Evolutionary conservation across 2,113 vertebrate species (phyloP), one percentile per base, ranked within the genome.

Genomic region (Lycaon pictus): DNA sequence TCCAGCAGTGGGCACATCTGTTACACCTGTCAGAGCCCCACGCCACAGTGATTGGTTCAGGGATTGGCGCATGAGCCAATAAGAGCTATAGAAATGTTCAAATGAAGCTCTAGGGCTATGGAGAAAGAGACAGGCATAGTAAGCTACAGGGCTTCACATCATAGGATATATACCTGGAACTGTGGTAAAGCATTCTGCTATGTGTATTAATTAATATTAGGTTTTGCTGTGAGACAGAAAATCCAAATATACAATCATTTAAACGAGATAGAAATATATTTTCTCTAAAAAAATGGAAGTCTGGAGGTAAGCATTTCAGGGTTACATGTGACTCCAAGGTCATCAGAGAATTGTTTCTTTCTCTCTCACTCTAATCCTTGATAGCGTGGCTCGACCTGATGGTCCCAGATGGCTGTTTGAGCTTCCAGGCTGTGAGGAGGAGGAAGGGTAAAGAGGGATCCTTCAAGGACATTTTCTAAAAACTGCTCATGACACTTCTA

Each of bases 401-500:
- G 60, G 80, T 55, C 56, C 43, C 76, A 43, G 69, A 25, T 58
- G 43, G 62, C 51, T 60, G 53, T 20, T n/a, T 60, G 67, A 85
- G 10, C n/a, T 95, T 93, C 79, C 19, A 62, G 69, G 80, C 53
- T 82, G 9, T 7, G 95, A 35, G 55, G 15, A 77, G 53, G 76
- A 69, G 37, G 65, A 97, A 88, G 32, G 27, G 11, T 91, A 55
- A 74, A 58, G 23, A 71, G 10, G 15, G 11, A 55, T n/a, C 62
- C 58, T 97, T 88, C n/a, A 58, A 96, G 51, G 6, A 88, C 3
- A 71, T 63, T 87, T 96, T 79, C 76, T 89, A 67, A 63, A 93
- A 92, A 88, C 51, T 87, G 60, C n/a, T 89, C 48, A 65, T 48
- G 56, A 87, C 0, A 9, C 9, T 82, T 74, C 62, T 87, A 32